phyloP scores from a whole-genome alignment of 37 sponge, comb jelly and placozoan genomes.

The Spongia lamella region DNA sequence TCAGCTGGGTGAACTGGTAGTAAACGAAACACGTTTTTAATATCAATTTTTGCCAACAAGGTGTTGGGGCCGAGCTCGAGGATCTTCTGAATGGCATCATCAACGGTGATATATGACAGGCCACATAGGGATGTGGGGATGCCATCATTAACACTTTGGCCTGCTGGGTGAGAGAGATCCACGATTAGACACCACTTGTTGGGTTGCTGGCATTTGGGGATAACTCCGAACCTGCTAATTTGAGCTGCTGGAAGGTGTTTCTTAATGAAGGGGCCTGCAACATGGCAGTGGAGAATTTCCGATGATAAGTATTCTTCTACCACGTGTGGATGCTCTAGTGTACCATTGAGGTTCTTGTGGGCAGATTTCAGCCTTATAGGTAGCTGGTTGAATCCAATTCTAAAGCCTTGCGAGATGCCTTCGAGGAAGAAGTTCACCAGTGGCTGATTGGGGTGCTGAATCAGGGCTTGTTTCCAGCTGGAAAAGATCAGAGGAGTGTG shows the following conservation, averaged over 20 bases:
- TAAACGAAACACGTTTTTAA: slow-evolving; percentile 9
- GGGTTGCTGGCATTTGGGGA: too few species aligned
- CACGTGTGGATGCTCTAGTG: not conserved
- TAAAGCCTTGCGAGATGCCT: not conserved
- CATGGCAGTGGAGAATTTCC: not conserved
- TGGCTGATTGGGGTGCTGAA: not conserved
- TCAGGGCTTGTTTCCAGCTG: not conserved
- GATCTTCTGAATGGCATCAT: slow-evolving; percentile 1
- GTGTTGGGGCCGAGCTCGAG: slow-evolving; percentile 6
- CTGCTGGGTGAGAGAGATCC: too few species aligned
- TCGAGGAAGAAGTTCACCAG: slow-evolving; percentile 8
- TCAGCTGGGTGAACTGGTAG: slow-evolving; percentile 45
- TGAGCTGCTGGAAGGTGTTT: not conserved
- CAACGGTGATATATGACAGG: slow-evolving; percentile 28
- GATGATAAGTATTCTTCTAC: not conserved
- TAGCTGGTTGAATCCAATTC: not conserved
- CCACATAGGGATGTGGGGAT: slow-evolving; percentile 17
- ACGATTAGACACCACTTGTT: slow-evolving; percentile 32
- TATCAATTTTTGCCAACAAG: slow-evolving; percentile 14
- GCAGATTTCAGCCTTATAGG: slow-evolving; percentile 8
- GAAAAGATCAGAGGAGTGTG: not conserved
- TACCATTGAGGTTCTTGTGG: slow-evolving; percentile 2
- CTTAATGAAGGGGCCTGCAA: not conserved
- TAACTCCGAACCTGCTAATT: too few species aligned
- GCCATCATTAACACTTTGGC: slow-evolving; percentile 15